Evolutionary conservation across 2,113 vertebrate genomes (phyloP).

Genomic region (Struthidea cinerea): DNA sequence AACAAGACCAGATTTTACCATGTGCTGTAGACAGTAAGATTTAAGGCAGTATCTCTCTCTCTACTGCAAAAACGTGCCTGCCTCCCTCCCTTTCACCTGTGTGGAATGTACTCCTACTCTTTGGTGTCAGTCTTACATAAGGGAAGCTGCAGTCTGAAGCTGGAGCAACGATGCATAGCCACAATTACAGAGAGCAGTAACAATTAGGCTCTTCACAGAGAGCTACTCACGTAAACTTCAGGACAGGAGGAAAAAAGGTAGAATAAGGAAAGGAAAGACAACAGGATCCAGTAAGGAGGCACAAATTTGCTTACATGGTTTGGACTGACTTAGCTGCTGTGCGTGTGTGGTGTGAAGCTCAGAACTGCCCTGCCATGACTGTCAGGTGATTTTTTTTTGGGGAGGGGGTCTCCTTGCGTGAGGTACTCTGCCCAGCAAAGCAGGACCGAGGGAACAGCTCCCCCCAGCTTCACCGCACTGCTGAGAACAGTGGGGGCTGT

Average conservation of each 20-base stretch:
- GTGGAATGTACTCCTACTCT: neutral
- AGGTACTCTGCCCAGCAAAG: neutral
- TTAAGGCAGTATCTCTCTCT: neutral
- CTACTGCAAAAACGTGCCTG: neutral
- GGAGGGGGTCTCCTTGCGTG: neutral
- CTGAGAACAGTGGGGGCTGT: neutral
- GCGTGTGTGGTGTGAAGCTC: neutral
- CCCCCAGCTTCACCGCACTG: neutral
- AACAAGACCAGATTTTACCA: neutral
- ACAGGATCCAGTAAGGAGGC: neutral
- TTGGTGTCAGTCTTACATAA: neutral
- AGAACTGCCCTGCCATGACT: neutral
- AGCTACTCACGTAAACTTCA: neutral
- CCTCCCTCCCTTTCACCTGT: neutral
- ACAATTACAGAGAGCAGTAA: neutral
- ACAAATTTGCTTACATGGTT: neutral
- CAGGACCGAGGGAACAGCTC: neutral
- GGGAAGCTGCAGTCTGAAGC: neutral
- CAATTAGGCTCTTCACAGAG: neutral
- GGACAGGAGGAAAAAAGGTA: neutral
- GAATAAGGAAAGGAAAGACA: neutral
- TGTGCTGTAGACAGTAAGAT: neutral
- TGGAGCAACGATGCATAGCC: neutral
- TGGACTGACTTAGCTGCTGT: neutral
- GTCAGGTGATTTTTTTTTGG: rapidly evolving